Evolutionary conservation across 35 echinoderm and acorn worm species (phyloP), one percentile per base, ranked within the genome.

Genomic region (Ptychodera flava): DNA sequence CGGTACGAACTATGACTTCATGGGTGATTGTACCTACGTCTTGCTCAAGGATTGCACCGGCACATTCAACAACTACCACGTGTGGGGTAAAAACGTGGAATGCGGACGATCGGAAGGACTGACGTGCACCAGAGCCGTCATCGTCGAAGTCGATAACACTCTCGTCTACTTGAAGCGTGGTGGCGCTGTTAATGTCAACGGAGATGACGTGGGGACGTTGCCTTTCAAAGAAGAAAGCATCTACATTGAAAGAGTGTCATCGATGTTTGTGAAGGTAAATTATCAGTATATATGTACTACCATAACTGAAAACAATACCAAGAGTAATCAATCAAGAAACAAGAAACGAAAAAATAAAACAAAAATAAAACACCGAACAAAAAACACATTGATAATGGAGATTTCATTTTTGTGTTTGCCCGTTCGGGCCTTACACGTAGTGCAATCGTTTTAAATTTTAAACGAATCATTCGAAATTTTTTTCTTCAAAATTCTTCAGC

Each of bases 261-360:
- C 95, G 0, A 90, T 91, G 89, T 97, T 93, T 36, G 37, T 93
- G 0, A 88, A 93, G 36, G 83, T 97, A 10, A 89, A 97, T n/a
- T n/a, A n/a, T n/a, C n/a, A n/a, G n/a, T n/a, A n/a, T n/a, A n/a
- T n/a, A n/a, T n/a, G n/a, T n/a, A n/a, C n/a, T n/a, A n/a, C n/a
- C n/a, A n/a, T n/a, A n/a, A n/a, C n/a, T n/a, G n/a, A n/a, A n/a
- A n/a, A n/a, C n/a, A n/a, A n/a, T n/a, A n/a, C n/a, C n/a, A n/a
- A n/a, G n/a, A n/a, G n/a, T n/a, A n/a, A n/a, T n/a, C n/a, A n/a
- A n/a, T n/a, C n/a, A n/a, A n/a, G n/a, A n/a, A n/a, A n/a, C n/a
- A n/a, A n/a, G n/a, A n/a, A n/a, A n/a, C n/a, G n/a, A n/a, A n/a
- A n/a, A n/a, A n/a, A n/a, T n/a, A n/a, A n/a, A n/a, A n/a, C n/a